phyloP scores from a whole-genome alignment of 2,888 invertebrate species.

The Lomographa bimaculata region DNA sequence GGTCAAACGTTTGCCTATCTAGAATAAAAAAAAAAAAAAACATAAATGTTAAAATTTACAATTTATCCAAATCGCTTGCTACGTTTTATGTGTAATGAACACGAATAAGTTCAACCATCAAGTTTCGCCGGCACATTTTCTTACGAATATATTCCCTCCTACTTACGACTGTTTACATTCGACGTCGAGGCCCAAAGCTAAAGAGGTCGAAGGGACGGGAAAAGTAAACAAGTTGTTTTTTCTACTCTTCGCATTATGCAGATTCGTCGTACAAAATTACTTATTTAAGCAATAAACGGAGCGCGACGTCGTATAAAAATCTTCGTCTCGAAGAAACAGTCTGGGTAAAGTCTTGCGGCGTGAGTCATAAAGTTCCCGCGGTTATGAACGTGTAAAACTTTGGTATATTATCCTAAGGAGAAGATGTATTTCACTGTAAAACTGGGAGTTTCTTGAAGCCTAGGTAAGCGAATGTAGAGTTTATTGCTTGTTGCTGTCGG shows the following conservation, averaged over 20 bases:
- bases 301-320: slow-evolving; percentile 69
- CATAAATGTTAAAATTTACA: too few species aligned
- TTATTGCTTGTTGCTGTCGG: too few species aligned
- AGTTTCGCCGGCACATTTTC: slow-evolving; percentile 9
- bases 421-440: slow-evolving; percentile 7
- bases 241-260: slow-evolving; percentile 70
- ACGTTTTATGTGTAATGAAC: too few species aligned
- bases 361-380: slow-evolving; percentile 31
- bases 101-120: slow-evolving; percentile 1
- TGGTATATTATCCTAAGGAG: background rate
- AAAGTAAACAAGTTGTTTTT: slow-evolving; percentile 69
- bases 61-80: too few species aligned
- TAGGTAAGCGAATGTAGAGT: too few species aligned
- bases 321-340: slow-evolving; percentile 56
- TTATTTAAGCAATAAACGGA: slow-evolving; percentile 78
- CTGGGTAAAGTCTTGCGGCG: slow-evolving; percentile 31
- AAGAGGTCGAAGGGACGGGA: slow-evolving; percentile 29
- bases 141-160: slow-evolving; percentile 7
- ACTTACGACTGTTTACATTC: slow-evolving; percentile 52
- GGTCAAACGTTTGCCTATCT: too few species aligned
- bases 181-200: slow-evolving; percentile 26
- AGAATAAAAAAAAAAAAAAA: too few species aligned
- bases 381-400: slow-evolving; percentile 5
- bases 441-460: too few species aligned
- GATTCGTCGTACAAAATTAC: slow-evolving; percentile 73